A percentile compares a stretch with the other conserved stretches of the same genome.
Evolutionary conservation across 2,797 vertebrate genomes (phyloP).

Genomic region (Craterocephalus amniculus): DNA sequence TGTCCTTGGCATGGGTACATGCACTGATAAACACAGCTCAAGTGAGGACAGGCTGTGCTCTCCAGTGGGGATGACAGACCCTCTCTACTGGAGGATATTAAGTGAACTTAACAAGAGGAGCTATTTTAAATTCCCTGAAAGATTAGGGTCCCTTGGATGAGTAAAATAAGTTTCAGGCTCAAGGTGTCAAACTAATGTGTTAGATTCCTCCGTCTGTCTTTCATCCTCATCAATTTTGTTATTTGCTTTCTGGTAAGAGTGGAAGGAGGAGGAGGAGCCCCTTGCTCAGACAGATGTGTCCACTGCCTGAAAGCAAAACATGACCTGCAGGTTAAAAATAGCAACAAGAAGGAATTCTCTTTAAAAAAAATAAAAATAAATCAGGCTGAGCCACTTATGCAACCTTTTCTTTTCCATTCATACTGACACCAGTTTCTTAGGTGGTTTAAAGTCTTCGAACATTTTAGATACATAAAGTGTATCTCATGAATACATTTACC

Average conservation of each 20-base stretch:
- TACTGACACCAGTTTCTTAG: background rate
- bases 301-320: conserved; percentile 48
- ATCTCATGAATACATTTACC: background rate
- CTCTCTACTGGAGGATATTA: conserved; percentile 57
- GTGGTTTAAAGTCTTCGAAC: background rate
- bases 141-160: conserved; percentile 44
- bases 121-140: conserved; percentile 66
- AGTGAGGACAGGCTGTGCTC: conserved; percentile 69
- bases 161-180: conserved; percentile 26
- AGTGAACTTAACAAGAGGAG: conserved; percentile 53
- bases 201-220: background rate
- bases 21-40: conserved; percentile 56
- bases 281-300: conserved; percentile 42
- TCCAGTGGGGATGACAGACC: conserved; percentile 31
- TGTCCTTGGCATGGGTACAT: conserved; percentile 72
- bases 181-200: background rate
- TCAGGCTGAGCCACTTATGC: too few species aligned
- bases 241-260: conserved; percentile 11
- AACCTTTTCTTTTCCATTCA: background rate
- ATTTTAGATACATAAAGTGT: background rate
- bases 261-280: conserved; percentile 52
- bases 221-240: background rate
- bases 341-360: conserved; percentile 19
- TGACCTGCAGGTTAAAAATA: conserved; percentile 57
- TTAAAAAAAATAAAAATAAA: conserved; percentile 28